Evolutionary conservation across 1,140 invertebrate species (phyloP).

Genomic region (Drosophila saltans): DNA sequence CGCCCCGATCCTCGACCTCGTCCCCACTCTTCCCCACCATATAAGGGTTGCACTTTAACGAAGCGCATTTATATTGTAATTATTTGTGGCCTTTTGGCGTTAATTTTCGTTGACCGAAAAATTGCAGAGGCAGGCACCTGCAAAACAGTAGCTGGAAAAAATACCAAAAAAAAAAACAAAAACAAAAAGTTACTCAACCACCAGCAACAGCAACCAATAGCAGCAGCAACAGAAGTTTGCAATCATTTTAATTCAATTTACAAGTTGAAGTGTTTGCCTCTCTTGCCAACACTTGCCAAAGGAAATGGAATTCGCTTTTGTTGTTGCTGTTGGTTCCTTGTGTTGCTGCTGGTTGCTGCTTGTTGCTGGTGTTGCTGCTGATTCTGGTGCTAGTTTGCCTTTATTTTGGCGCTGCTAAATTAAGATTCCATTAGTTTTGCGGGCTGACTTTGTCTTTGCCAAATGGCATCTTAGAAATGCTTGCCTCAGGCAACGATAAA

Average conservation of each 20-base stretch:
- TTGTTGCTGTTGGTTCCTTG: conserved; percentile 37
- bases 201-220: background rate
- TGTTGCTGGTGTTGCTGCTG: conserved; percentile 36
- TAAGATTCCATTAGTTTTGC: conserved; percentile 82
- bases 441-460: conserved; percentile 48
- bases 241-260: conserved; percentile 82
- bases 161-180: background rate
- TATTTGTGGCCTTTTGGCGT: conserved; percentile 69
- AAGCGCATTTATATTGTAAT: conserved; percentile 78
- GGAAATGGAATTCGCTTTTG: conserved; percentile 71
- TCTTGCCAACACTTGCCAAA: conserved; percentile 41
- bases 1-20: background rate
- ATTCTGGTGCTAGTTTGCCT: conserved; percentile 43
- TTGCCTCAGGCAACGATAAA: conserved; percentile 71
- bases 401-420: conserved; percentile 81
- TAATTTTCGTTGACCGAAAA: conserved; percentile 67
- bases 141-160: conserved; percentile 47
- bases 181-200: background rate
- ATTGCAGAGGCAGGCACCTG: conserved; percentile 55
- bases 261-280: conserved; percentile 49
- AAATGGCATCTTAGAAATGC: conserved; percentile 79
- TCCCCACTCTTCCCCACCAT: conserved; percentile 34
- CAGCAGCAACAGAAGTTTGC: conserved; percentile 30
- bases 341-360: conserved; percentile 34
- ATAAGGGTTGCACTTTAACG: conserved; percentile 63